Conservation (phyloP, 1,140 invertebrate species). For the Akabosia matsudoensis region DNA sequence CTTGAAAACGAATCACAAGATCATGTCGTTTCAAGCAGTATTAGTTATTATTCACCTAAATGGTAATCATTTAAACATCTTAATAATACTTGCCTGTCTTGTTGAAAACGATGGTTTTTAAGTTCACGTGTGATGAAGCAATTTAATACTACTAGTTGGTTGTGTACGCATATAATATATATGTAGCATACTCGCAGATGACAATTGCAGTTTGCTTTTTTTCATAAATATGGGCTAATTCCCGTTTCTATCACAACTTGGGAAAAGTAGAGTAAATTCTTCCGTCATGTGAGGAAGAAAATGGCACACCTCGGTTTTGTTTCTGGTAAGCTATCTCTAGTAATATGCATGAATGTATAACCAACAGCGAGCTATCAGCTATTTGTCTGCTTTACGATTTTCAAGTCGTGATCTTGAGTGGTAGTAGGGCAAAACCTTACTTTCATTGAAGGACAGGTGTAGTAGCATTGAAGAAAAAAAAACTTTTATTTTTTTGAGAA, state of each 20-base stretch:
- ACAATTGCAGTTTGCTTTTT: not conserved
- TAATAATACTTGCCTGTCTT: too few relatives aligned
- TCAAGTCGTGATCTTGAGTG: not conserved
- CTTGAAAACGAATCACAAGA: not conserved
- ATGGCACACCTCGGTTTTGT: not conserved
- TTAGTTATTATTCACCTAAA: too few relatives aligned
- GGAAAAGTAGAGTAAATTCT: not conserved
- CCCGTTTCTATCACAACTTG: not conserved
- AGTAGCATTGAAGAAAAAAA: not conserved
- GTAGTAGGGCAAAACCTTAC: not conserved
- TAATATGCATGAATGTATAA: not conserved
- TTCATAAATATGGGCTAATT: not conserved
- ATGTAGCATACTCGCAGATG: not conserved
- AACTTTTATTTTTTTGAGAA: not conserved
- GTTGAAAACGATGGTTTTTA: too few relatives aligned
- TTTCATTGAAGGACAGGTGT: slow-evolving; percentile 1
- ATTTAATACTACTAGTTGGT: too few relatives aligned
- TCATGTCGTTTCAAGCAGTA: not conserved
- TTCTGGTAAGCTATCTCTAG: not conserved
- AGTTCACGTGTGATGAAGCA: too few relatives aligned
- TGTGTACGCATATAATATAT: not conserved
- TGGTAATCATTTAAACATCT: too few relatives aligned
- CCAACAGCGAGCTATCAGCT: not conserved
- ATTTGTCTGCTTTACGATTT: not conserved
- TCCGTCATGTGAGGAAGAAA: not conserved